Base-by-base conservation (phyloP, 2,797 vertebrate genomes). In the Staurois parvus region DNA sequence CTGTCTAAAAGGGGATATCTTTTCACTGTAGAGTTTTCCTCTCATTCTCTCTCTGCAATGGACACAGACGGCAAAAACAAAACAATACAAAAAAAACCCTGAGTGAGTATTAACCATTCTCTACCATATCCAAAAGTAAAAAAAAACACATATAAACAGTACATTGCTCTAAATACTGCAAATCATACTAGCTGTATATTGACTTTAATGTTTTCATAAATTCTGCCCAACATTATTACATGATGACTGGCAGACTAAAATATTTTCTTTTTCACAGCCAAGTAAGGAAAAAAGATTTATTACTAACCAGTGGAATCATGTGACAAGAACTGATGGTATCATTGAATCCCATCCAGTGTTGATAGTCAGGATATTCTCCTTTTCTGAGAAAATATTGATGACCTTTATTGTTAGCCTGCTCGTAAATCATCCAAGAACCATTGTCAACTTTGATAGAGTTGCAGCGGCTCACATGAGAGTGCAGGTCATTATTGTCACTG, bases 391-490 rank as follows among this genome's bases (percentile, higher is more conserved):
- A 85, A 79, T 85, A 85, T 64, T 85, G 84, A 59, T 79, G 84
- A 21, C 84, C 84, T 32, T 85, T 85, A 42, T 85, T 85, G 37
- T 85, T 85, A 4, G 76, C 69, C 59, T 79, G 76, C 76, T 85
- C 84, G 67, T 85, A 85, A 42, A 85, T 85, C 69, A 85, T 85
- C 84, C 84, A 85, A 67, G 84, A 79, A 40, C 84, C 84, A 68
- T 85, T 85, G 30, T 79, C 84, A 66, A 85, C 84, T 85, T 79
- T 85, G 40, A 85, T 85, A 62, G 84, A 85, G 76, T 85, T 85
- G 40, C 84, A 85, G 37, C 84, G 84, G 24, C 34, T 85, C 29
- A 85, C 72, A 66, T 85, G 84, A 52, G 84, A 37, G 84, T 85
- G 84, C 40, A 85, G 69, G 59, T 85, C 84, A 73, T 72, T 85